Evolutionary conservation across 1,140 invertebrate species (phyloP), one percentile per base, ranked within the genome.

Genomic region (Sinella curviseta): DNA sequence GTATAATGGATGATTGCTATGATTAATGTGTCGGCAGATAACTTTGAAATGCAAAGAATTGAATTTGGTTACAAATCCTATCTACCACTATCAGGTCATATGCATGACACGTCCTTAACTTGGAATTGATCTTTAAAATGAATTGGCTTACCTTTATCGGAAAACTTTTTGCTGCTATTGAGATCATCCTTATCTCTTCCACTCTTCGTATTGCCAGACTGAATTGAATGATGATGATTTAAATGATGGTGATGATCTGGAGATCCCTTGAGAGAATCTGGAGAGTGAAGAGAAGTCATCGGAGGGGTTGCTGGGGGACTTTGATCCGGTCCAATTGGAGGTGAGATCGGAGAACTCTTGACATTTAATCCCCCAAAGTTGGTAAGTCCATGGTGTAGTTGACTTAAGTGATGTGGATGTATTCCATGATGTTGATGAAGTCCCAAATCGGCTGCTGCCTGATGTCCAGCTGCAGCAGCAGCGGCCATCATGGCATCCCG

Each of bases 221-320:
- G 65, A 8, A 31, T 30, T 26, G 57, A 65, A 20, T 65, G 57
- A 26, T 65, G 57, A 26, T 65, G 57, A 65, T 65, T 65, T 8
- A 48, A n/a, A n/a, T n/a, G 39, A 20, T 48, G 39, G 31, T 70
- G 65, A 33, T 70, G 65, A 70, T 70, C 65, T 33, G 65, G 65
- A 33, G 65, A 70, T 35, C 81, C 78, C 31, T 82, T 82, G 0
- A 80, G 17, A 30, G 78, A 78, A 31, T 82, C 77, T 0, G 81
- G 77, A 16, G 83, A 83, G 75, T 81, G 78, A 1, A 80, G 28
- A 8, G 78, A 76, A 24, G 39, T 76, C 79, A 82, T 79, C 60
- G 83, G 83, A 54, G 83, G 83, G 35, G 83, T 83, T 26, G 79
- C 81, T n/a, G 83, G 83, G 34, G 83, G 83, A 80, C 81, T 82